Base-by-base conservation (phyloP, 2,888 invertebrate species). In the Galerucella nymphaeae region DNA sequence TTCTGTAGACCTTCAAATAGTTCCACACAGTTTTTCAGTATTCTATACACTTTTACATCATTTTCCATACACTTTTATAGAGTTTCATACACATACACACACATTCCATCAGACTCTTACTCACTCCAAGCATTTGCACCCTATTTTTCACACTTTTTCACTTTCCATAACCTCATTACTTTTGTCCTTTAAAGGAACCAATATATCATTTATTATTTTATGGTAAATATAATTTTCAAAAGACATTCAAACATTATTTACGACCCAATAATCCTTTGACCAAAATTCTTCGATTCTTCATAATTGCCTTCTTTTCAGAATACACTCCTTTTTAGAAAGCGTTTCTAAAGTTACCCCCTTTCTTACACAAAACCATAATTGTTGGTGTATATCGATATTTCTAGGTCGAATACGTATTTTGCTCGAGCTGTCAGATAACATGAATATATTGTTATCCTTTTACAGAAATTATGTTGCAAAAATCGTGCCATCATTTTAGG, bases 351-450 rank as follows among this genome's bases (percentile, higher is more conserved):
- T 23, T 38, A 45, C 70, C 63, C 55, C 63, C 55, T 66, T 70
- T 70, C 53, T 53, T 53, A 53, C 11, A 53, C 53, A 53, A 53
- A 53, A 53, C 18, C 2, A 53, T 53, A 53, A 53, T 53, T 53
- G 53, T 53, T 53, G 18, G 53, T 53, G 9, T 11, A 45, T 11
- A 45, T 13, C 45, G 53, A 53, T 53, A 38, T 68, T 71, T 69
- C 61, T 70, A 71, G 73, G 71, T 53, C 70, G 66, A 62, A 69
- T 59, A 53, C 11, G 64, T 45, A 68, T 70, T 53, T 62, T 62
- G 64, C 48, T 20, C 5, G 59, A 71, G 63, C 76, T 76, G 76
- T 73, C 76, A 76, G 70, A 72, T 72, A 65, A 71, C 71, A 76
- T 74, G 69, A 73, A 76, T 76, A 74, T 74, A 74, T 76, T 67